Conservation (phyloP, 2,888 invertebrate species). For the Phrixothrix hirtus region DNA sequence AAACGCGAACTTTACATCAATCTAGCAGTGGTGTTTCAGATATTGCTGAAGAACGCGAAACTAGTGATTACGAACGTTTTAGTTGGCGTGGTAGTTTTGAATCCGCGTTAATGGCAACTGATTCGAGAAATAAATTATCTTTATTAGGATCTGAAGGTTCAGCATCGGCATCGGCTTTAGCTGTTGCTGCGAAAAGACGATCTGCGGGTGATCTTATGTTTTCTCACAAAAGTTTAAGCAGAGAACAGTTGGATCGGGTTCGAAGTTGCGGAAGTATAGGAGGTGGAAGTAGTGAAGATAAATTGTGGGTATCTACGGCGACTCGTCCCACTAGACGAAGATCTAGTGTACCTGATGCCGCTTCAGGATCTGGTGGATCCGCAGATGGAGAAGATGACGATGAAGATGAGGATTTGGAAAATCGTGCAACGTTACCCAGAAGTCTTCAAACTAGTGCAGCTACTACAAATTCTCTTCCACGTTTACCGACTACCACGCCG, state of each 20-base stretch:
- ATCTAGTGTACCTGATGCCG: conserved; percentile 65
- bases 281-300: conserved; percentile 64
- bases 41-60: conserved; percentile 68
- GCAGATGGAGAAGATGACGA: conserved; percentile 59
- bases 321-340: conserved; percentile 53
- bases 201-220: conserved; percentile 84
- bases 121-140: conserved; percentile 78
- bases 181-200: conserved; percentile 74
- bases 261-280: conserved; percentile 84
- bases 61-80: conserved; percentile 86
- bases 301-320: conserved; percentile 52
- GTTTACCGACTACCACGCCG: conserved; percentile 66
- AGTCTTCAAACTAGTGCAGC: conserved; percentile 64
- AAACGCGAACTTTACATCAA: conserved; percentile 57
- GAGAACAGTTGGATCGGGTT: conserved; percentile 73
- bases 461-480: conserved; percentile 76
- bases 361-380: conserved; percentile 55
- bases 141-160: conserved; percentile 66
- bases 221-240: conserved; percentile 76
- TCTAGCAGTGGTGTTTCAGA: conserved; percentile 60
- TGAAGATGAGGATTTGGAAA: conserved; percentile 62
- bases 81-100: conserved; percentile 93
- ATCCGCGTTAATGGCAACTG: conserved; percentile 85
- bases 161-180: conserved; percentile 66
- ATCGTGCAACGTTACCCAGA: conserved; percentile 66